Percentiles rank a stretch among this genome's conserved stretches.
Conservation (phyloP, 2,888 invertebrate genomes). For the Terebella lapidaria region DNA sequence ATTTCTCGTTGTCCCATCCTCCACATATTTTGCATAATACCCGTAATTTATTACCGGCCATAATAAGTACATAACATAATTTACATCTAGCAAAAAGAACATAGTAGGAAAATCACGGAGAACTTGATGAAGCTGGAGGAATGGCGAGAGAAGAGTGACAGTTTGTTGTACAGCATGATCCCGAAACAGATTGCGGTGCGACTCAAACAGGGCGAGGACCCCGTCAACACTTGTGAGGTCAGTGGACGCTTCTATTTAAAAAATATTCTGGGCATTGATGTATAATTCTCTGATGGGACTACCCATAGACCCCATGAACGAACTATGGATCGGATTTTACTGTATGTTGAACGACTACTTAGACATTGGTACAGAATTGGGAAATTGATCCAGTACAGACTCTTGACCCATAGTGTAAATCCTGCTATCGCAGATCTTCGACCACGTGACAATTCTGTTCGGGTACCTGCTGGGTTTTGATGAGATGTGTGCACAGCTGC, state of each 20-base stretch:
- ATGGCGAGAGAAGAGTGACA: conserved; percentile 81
- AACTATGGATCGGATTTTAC: too few species aligned
- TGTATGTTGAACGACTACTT: too few species aligned
- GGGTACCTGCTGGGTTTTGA: conserved; percentile 67
- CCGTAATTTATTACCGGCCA: too few species aligned
- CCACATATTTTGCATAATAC: too few species aligned
- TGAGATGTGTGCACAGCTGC: conserved; percentile 59
- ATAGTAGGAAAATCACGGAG: conserved; percentile 73
- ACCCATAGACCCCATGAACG: too few species aligned
- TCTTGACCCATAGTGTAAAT: too few species aligned
- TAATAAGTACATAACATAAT: too few species aligned
- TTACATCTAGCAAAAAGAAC: conserved; percentile 77
- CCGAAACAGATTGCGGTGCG: conserved; percentile 79
- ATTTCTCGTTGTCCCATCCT: too few species aligned
- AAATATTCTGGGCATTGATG: too few species aligned
- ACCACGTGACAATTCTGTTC: conserved; percentile 74
- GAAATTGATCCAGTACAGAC: too few species aligned
- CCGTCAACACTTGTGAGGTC: conserved; percentile 75
- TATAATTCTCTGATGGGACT: too few species aligned
- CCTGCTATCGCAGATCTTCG: conserved; percentile 63
- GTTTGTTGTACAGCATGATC: conserved; percentile 86
- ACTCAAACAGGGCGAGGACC: conserved; percentile 70
- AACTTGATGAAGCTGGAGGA: conserved; percentile 73
- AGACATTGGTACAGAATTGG: too few species aligned
- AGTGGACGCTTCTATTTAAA: background rate